Base-by-base conservation (phyloP, 2,888 invertebrate genomes). In the Hemicrepidius hirtus region DNA sequence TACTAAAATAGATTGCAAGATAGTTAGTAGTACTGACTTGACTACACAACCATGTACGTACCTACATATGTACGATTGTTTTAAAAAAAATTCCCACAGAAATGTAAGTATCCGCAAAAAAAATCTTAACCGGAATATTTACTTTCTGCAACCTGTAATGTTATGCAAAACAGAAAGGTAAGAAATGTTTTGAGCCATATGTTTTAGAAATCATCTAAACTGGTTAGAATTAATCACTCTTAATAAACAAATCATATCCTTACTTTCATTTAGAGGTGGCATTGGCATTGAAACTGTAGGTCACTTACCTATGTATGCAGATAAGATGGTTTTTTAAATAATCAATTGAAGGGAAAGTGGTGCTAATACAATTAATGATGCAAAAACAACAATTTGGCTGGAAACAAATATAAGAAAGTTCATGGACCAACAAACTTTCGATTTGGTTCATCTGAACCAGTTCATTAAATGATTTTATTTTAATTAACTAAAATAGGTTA, bases 281-380 rank as follows among this genome's bases (percentile, higher is more conserved):
- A 46, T 18, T 46, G 46, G 20, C 46, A 46, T 46, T 46, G 46
- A 16, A 13, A 46, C 4, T 46, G 18, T 20, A 46, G 46, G 46
- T 46, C 46, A 46, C 46, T 46, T 46, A 46, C 46, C 46, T 46
- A 18, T 20, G 46, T 46, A 46, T 46, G 46, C 46, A 46, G 46
- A 46, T 46, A 18, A n/a, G 10, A 18, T 10, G 1, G 10, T 46
- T 7, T 46, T 46, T 46, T 18, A 32, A 46, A 18, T 16, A 3
- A 10, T 18, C 46, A 46, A 9, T 46, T 46, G 1, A 18, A 46
- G 46, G 20, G 46, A 46, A 46, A 46, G 46, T 46, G 46, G 3
- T 46, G 18, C 46, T 46, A 46, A 46, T 46, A 18, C 16, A 46
- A 46, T 46, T 46, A 46, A 46, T 46, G 46, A 18, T 46, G 46